These are phyloP conservation scores for Rhinichthys klamathensis DNA, from an alignment of 2,113 vertebrate species.

Conservation along the genomic window DNA sequence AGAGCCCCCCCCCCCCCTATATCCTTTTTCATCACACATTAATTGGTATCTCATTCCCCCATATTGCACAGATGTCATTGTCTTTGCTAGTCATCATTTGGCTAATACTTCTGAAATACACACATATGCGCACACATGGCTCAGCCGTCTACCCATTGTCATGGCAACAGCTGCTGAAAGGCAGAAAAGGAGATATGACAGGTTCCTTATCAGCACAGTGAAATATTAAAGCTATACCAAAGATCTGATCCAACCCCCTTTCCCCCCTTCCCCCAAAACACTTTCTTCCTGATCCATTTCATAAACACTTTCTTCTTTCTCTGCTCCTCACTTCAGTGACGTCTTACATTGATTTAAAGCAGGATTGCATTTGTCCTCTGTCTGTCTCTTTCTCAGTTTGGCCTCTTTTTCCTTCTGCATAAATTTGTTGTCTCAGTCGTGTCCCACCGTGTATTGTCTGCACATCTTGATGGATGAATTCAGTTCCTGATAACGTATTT, in stretches of 20 bases:
- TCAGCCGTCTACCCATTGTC: conserved; percentile 53
- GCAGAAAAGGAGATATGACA: conserved; percentile 49
- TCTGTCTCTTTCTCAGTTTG: conserved; percentile 26
- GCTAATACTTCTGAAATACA: conserved; percentile 44
- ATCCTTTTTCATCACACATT: conserved; percentile 8
- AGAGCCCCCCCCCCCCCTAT: not conserved
- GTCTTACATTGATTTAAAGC: conserved; percentile 42
- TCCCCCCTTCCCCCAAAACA: not conserved
- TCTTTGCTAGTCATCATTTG: conserved; percentile 43
- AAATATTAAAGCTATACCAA: conserved; percentile 69
- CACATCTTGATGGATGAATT: conserved; percentile 36
- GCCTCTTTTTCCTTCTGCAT: conserved; percentile 22
- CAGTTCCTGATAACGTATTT: conserved; percentile 9
- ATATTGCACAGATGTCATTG: conserved; percentile 23
- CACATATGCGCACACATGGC: not conserved
- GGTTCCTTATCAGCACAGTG: conserved; percentile 63
- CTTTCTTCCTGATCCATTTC: conserved; percentile 48
- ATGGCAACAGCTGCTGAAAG: conserved; percentile 64
- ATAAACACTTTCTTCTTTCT: conserved; percentile 45
- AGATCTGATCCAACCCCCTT: conserved; percentile 54
- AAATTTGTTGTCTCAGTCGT: conserved; percentile 32
- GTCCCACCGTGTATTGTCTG: conserved; percentile 26
- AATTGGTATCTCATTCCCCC: conserved; percentile 9
- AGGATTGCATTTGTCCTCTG: conserved; percentile 39
- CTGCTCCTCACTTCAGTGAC: not conserved